Evolutionary conservation across 2,888 invertebrate genomes (phyloP).

Genomic region (Aromia moschata): DNA sequence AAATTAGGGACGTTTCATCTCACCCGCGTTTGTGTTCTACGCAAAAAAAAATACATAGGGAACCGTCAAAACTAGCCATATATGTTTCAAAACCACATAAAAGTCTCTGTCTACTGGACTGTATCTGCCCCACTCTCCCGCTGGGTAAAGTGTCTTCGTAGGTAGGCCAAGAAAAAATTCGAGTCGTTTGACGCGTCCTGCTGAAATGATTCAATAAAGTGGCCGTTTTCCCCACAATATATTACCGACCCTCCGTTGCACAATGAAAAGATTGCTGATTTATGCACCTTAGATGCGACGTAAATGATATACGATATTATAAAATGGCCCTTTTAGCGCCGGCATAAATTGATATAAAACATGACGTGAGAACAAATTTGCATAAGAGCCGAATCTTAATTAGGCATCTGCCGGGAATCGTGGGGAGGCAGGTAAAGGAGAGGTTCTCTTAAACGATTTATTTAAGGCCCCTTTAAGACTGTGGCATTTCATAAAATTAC

Average conservation of each 20-base stretch:
- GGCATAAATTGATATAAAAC: slow-evolving; percentile 41
- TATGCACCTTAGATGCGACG: slow-evolving; percentile 3
- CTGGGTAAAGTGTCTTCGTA: no score
- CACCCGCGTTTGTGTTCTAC: no score
- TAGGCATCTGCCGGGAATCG: slow-evolving; percentile 31
- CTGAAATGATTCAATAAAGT: not conserved
- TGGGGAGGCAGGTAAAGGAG: slow-evolving; percentile 15
- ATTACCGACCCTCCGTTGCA: not conserved
- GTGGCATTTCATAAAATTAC: no score
- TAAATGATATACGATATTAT: slow-evolving; percentile 8
- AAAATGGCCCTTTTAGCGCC: slow-evolving; percentile 36
- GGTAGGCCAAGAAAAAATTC: no score
- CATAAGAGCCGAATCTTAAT: slow-evolving; percentile 46
- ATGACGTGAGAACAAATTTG: slow-evolving; percentile 38
- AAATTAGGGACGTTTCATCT: no score
- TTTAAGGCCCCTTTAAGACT: no score
- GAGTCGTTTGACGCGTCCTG: not conserved
- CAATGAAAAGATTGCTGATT: slow-evolving; percentile 10
- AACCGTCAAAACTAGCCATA: no score
- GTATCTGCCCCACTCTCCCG: no score
- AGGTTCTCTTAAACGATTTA: slow-evolving; percentile 3
- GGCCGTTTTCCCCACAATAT: not conserved
- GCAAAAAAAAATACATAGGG: no score
- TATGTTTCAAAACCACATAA: no score
- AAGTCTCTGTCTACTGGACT: no score